A percentile compares a stretch with the other conserved stretches of the same genome.
Evolutionary conservation across 2,888 invertebrate genomes (phyloP).

Genomic region (Phasia obesa): DNA sequence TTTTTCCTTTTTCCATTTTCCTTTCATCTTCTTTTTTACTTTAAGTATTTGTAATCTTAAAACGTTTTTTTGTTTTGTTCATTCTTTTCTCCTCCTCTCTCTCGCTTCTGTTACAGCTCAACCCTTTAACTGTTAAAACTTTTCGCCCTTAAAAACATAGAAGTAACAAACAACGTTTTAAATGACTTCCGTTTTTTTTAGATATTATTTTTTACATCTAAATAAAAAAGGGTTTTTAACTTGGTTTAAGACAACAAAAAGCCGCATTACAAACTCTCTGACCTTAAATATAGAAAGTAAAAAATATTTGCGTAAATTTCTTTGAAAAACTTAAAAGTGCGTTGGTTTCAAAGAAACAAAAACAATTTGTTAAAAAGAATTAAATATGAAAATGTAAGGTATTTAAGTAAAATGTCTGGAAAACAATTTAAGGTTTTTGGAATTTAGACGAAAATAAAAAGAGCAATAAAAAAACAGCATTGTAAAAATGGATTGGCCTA

Average conservation of each 20-base stretch:
- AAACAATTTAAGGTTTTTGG: too few species aligned
- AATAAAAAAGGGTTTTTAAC: conserved; percentile 8
- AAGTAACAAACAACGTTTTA: conserved; percentile 23
- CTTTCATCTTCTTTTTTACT: neutral
- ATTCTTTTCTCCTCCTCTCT: too few species aligned
- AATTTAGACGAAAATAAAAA: too few species aligned
- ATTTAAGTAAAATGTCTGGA: too few species aligned
- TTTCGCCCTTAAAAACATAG: neutral
- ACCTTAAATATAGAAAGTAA: conserved; percentile 26
- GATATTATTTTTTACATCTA: conserved; percentile 36
- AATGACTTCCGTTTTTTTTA: conserved; percentile 54
- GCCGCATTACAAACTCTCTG: conserved; percentile 7
- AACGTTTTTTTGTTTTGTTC: too few species aligned
- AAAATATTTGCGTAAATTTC: conserved; percentile 6
- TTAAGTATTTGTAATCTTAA: neutral
- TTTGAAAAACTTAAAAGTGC: too few species aligned
- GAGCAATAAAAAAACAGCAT: too few species aligned
- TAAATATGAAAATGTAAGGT: too few species aligned
- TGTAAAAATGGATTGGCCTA: too few species aligned
- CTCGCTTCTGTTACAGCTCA: neutral
- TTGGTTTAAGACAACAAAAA: conserved; percentile 1
- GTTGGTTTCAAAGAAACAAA: too few species aligned
- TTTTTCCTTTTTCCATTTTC: neutral
- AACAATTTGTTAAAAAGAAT: too few species aligned
- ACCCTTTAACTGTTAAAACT: neutral